Evolutionary conservation across 2,797 vertebrate genomes (phyloP).

Genomic region (Paratrypauchen microcephalus): DNA sequence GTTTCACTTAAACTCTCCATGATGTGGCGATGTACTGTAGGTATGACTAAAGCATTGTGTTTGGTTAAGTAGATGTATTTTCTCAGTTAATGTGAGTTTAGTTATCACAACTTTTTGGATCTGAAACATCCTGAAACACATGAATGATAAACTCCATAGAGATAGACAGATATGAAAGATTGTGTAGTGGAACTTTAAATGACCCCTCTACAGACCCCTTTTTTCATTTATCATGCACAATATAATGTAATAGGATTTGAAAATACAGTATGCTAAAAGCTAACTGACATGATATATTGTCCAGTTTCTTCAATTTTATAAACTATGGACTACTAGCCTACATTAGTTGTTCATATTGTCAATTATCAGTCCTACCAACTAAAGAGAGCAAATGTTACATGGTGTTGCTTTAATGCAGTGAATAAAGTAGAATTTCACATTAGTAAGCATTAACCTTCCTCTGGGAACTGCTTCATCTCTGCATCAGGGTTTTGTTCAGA

Average conservation of each 20-base stretch:
- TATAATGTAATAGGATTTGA: neutral
- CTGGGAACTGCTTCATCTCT: conserved; percentile 22
- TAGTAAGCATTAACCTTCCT: conserved; percentile 1
- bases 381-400: neutral
- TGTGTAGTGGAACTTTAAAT: no score
- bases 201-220: neutral
- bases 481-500: conserved; percentile 18
- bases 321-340: neutral
- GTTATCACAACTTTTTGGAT: neutral
- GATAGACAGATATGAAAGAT: no score
- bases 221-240: neutral
- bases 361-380: neutral
- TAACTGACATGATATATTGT: neutral
- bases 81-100: neutral
- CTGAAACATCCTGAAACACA: neutral
- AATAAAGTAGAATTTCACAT: conserved; percentile 12
- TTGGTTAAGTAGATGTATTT: neutral
- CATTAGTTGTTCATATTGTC: neutral
- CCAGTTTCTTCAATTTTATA: neutral
- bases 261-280: neutral
- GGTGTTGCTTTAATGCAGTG: neutral
- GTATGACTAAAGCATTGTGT: conserved; percentile 14
- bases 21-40: neutral
- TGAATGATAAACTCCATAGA: no score
- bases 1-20: neutral